Evolutionary conservation across 2,888 invertebrate species (phyloP), one percentile per base, ranked within the genome.

Genomic region (Heteromyza rotundicornis): DNA sequence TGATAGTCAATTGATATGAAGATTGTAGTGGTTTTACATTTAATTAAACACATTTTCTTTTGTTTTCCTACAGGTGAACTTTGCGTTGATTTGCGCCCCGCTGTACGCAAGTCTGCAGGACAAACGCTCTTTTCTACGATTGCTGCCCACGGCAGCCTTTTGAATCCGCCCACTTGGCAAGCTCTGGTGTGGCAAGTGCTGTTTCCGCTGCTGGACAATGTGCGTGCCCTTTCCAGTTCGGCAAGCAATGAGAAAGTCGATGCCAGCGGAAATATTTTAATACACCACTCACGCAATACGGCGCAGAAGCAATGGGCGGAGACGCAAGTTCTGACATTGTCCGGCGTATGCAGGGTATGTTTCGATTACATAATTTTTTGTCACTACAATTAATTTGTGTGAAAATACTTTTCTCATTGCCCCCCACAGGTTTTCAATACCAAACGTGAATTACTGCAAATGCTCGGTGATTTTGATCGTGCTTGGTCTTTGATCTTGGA

Each of bases 231-330:
- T 7, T 89, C 89, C 5, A 88, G 86, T 66, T 87, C 88, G 5
- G 89, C 89, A 2, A 89, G 89, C 70, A 88, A 85, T 71, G 89
- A 89, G 74, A 84, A 83, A 65, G 95, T 95, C 53, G 95, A 95
- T 77, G 91, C 94, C 0, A 95, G 94, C 50, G 95, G 92, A 62
- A 96, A 96, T 78, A 96, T 98, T 70, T 86, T 98, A 3, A 98
- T 99, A 73, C 99, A 99, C 83, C 99, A 99, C 84, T 95, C 98
- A 1, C 87, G 99, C 62, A 98, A 99, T 82, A 99, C 99, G 0
- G 98, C 98, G 53, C 96, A 97, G 83, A 98, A 98, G 76, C 98
- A 98, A 78, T 98, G 98, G 98, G 96, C 98, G 0, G 98, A 98
- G 84, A 98, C 98, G 1, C 95, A 96, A 86, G 96, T 94, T 40